Base-by-base conservation (phyloP, 2,113 vertebrate genomes). In the Beaufortia kweichowensis region DNA sequence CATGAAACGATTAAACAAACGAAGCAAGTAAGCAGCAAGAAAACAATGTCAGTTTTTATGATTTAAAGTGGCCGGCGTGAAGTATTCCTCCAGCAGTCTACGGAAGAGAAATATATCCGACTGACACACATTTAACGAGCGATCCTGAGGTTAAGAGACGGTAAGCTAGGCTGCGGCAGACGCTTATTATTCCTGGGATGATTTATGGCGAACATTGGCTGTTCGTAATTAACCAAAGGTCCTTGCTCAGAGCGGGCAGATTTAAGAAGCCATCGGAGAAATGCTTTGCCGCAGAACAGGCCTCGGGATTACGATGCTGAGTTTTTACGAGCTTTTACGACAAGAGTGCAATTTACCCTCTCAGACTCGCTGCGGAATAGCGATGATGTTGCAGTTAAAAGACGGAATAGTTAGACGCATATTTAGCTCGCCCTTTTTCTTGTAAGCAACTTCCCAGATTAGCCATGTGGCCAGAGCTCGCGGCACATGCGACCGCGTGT, bases 61-160 rank as follows among this genome's bases (percentile, higher is more conserved):
- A 81, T 79, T 39, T 35, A 81, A 76, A 60, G 28, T 80, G 76
- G 79, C 77, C 55, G 76, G 80, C 79, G 76, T 14, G 80, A 79
- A 80, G 80, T 85, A 69, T 77, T 86, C 87, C 85, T 86, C 79
- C 84, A 86, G 85, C 78, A 50, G 84, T 78, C 81, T 85, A 81
- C 81, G 76, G 80, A 82, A 85, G 76, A 59, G 56, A 78, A 82
- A 86, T 80, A 86, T 84, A 86, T 78, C 79, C 76, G 76, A 86
- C 85, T 82, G 85, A 85, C 84, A 83, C 75, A 29, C 59, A 83
- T 90, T 90, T 90, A 90, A 90, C 77, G 77, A 91, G 87, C 85
- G 81, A 82, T 80, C 79, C 79, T 68, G 87, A 87, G 89, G 90
- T 90, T 90, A 90, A 87, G 86, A 91, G 88, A 90, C 79, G 84